A percentile compares a stretch with the other conserved stretches of the same genome.
phyloP scores from a whole-genome alignment of 2,113 vertebrate species.

The Numida meleagris region DNA sequence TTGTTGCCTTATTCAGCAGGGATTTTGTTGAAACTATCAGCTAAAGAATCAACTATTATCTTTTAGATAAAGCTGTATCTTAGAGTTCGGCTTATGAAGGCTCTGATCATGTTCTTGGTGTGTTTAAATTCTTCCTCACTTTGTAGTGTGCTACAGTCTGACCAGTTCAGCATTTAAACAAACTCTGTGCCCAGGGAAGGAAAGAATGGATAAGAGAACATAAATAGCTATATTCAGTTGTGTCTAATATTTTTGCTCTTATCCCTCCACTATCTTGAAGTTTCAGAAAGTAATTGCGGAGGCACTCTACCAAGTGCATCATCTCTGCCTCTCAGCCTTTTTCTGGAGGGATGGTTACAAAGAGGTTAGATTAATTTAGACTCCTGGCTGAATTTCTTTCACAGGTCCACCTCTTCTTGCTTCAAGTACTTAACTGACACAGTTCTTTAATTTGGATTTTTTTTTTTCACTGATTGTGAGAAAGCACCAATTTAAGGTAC shows the following conservation, averaged over 20 bases:
- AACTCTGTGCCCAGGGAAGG: neutral
- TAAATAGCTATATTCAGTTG: neutral
- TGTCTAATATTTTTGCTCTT: neutral
- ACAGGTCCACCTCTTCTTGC: neutral
- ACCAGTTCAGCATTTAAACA: accelerated
- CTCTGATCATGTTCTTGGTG: neutral
- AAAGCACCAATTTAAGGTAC: neutral
- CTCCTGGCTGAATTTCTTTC: accelerated
- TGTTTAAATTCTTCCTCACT: neutral
- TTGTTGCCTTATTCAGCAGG: neutral
- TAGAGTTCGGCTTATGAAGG: neutral
- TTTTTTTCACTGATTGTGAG: neutral
- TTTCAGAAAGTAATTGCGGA: neutral
- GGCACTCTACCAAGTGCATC: neutral
- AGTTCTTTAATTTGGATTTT: neutral
- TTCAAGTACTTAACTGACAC: neutral
- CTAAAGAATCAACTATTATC: neutral
- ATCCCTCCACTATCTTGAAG: neutral
- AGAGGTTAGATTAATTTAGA: neutral
- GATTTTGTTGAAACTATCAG: neutral
- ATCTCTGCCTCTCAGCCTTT: neutral
- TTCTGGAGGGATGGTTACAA: accelerated
- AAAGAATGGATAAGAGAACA: neutral
- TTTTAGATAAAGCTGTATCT: neutral
- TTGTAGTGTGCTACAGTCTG: neutral